These are phyloP conservation scores for Acipenser ruthenus DNA, from an alignment of 2,797 vertebrate genomes.

Conservation along the genomic window DNA sequence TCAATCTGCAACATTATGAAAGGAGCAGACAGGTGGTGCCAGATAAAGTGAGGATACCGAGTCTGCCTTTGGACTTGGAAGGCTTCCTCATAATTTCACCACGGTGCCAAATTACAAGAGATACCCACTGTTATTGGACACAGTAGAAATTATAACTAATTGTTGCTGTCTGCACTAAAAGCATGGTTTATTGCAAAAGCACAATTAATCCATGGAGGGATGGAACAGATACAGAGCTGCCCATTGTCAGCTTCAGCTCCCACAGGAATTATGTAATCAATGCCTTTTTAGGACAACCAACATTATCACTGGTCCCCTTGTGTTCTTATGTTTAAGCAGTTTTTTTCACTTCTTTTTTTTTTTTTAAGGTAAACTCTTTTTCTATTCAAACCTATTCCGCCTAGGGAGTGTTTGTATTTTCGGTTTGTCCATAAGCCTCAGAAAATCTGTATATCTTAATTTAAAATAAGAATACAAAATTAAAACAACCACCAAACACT, in stretches of 20 bases:
- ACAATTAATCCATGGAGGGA: not conserved
- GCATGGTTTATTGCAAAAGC: constrained; percentile 2
- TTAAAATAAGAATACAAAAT: too few relatives aligned
- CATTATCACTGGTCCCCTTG: too few relatives aligned
- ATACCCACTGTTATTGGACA: constrained; percentile 50
- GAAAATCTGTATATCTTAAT: too few relatives aligned
- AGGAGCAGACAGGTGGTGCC: constrained; percentile 14
- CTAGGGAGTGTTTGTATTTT: too few relatives aligned
- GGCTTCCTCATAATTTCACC: constrained; percentile 40
- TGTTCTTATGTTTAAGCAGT: too few relatives aligned
- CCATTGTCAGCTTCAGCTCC: not conserved
- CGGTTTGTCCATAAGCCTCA: too few relatives aligned
- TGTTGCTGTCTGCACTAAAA: constrained; percentile 29
- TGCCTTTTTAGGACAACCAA: too few relatives aligned
- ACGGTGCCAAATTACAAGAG: constrained; percentile 33
- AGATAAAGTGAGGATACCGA: constrained; percentile 27
- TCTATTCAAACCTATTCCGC: too few relatives aligned
- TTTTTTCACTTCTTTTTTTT: too few relatives aligned
- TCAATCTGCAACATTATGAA: constrained; percentile 12
- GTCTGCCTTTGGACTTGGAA: constrained; percentile 32
- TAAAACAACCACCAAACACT: too few relatives aligned
- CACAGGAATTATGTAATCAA: not conserved
- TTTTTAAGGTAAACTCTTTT: too few relatives aligned
- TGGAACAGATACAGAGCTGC: not conserved
- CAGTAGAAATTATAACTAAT: constrained; percentile 65